Conservation (phyloP, 2,797 vertebrate species). For the Chaunax sp. region DNA sequence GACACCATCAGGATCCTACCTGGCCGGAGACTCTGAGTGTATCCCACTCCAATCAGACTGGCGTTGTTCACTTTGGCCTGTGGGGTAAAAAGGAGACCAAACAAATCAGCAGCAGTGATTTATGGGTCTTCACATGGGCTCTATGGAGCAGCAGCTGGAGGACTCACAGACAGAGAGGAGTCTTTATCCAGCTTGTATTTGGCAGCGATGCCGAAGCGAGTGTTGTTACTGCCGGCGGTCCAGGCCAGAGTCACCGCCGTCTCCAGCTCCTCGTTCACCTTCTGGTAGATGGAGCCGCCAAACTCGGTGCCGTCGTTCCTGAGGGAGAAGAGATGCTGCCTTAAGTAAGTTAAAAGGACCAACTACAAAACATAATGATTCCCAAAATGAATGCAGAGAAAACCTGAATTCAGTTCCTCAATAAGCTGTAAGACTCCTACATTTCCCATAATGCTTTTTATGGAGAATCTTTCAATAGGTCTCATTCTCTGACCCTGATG, state of each 20-base stretch:
- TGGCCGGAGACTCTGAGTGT: conserved; percentile 90
- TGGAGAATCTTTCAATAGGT: no score
- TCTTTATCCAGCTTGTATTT: conserved; percentile 93
- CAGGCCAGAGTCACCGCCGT: conserved; percentile 94
- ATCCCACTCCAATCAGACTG: conserved; percentile 94
- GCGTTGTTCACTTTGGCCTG: conserved; percentile 98
- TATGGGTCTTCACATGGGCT: no score
- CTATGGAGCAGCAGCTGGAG: fast-evolving
- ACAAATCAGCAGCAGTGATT: not conserved
- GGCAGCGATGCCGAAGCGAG: conserved; percentile 93
- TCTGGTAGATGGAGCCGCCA: conserved; percentile 96
- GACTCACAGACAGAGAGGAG: conserved; percentile 88
- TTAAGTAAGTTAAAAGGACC: no score
- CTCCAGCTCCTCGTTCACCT: conserved; percentile 91
- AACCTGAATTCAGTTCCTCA: no score
- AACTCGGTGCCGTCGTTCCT: conserved; percentile 97
- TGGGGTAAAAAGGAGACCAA: conserved; percentile 13
- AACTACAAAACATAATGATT: no score
- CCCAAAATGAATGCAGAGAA: no score
- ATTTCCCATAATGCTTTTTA: no score
- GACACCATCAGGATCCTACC: conserved; percentile 73
- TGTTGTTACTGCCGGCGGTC: conserved; percentile 99
- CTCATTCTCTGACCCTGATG: no score
- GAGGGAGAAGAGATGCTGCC: conserved; percentile 4
- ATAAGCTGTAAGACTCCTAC: no score